Conservation (phyloP, 2,888 invertebrate genomes). For the Isoperla grammatica region DNA sequence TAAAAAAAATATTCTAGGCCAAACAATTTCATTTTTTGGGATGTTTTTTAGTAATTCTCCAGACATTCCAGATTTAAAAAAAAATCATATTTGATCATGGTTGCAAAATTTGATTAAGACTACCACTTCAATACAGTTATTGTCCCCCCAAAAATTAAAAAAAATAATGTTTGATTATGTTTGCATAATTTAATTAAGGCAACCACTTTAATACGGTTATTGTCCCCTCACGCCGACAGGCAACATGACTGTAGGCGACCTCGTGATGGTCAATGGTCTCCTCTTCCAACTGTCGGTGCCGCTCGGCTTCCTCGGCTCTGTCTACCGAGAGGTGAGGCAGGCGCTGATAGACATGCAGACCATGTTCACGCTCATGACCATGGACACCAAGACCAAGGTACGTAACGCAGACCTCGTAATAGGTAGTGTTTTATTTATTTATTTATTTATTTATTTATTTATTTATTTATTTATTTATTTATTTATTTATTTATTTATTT, state of each 20-base stretch:
- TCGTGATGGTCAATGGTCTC: slow-evolving; percentile 98
- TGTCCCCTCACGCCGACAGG: slow-evolving; percentile 49
- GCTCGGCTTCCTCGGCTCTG: slow-evolving; percentile 94
- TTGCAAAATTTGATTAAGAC: no score
- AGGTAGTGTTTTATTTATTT: no score
- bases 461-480: no score
- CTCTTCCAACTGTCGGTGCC: slow-evolving; percentile 97
- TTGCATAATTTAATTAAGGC: slow-evolving; percentile 15
- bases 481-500: no score
- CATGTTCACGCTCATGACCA: slow-evolving; percentile 94
- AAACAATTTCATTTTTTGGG: no score
- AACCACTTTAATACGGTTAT: slow-evolving; percentile 13
- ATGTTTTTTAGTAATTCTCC: no score
- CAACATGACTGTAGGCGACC: slow-evolving; percentile 92
- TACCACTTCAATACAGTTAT: no score
- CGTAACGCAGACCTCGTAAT: slow-evolving; percentile 19
- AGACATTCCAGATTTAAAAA: no score
- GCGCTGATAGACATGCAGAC: slow-evolving; percentile 97
- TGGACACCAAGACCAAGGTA: slow-evolving; percentile 73
- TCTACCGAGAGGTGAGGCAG: slow-evolving; percentile 95
- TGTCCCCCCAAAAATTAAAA: no score
- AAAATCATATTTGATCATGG: no score
- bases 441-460: no score
- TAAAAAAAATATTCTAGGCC: no score
- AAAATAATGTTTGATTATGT: background rate